Evolutionary conservation across 2,888 invertebrate species (phyloP).

Genomic region (Dasypolia templi): DNA sequence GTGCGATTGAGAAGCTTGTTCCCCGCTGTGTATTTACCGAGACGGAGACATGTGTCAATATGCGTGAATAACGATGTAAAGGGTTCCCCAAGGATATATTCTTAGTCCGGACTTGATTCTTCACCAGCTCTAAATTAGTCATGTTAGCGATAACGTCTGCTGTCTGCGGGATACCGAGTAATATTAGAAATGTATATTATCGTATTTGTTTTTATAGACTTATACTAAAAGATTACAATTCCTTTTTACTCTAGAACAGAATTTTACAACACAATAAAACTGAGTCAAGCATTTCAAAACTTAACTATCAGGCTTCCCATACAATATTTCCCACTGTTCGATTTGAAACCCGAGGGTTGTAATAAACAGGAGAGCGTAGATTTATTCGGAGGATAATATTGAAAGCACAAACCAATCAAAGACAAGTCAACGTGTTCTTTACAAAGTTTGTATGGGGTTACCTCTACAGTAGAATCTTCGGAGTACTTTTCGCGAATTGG

Average conservation of each 20-base stretch:
- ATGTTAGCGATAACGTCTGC: background rate
- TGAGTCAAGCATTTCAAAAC: slow-evolving; percentile 12
- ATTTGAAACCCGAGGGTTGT: background rate
- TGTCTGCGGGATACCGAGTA: background rate
- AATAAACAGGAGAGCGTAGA: slow-evolving; percentile 10
- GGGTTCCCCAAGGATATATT: slow-evolving; percentile 18
- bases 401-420: slow-evolving; percentile 57
- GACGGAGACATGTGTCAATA: background rate
- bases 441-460: slow-evolving; percentile 51
- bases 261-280: slow-evolving; percentile 20
- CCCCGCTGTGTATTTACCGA: background rate
- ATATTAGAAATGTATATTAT: background rate
- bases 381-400: slow-evolving; percentile 39
- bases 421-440: slow-evolving; percentile 40
- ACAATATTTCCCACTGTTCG: background rate
- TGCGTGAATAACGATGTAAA: background rate
- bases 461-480: slow-evolving; percentile 7
- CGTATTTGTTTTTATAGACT: slow-evolving; percentile 15
- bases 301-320: background rate
- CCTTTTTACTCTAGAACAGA: background rate
- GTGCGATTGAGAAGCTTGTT: background rate
- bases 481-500: background rate
- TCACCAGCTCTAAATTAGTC: background rate
- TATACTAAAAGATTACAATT: slow-evolving; percentile 10
- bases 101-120: background rate